Evolutionary conservation across 2,797 vertebrate species (phyloP), one percentile per base, ranked within the genome.

Genomic region (Thaleichthys pacificus): DNA sequence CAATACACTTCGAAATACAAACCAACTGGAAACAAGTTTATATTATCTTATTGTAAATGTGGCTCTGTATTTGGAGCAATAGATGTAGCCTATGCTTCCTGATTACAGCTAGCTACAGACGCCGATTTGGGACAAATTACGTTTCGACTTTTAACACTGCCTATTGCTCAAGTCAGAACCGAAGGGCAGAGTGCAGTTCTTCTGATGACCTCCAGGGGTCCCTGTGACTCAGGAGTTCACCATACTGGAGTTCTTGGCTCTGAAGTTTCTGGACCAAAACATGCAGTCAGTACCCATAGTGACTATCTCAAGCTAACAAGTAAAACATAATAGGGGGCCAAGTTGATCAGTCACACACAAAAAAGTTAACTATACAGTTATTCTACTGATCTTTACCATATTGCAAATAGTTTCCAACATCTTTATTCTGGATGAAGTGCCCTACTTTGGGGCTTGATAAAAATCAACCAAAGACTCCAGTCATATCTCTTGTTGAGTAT

Each of bases 171-270:
- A 47, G 12, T 26, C 19, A 42, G 38, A 19, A 32, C 4, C 22
- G 28, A 24, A 24, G 6, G 57, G 28, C 21, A 26, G 5, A 24
- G 24, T 76, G 65, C 70, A 80, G 61, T 76, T 70, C 49, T 61
- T 21, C 2, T 3, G 1, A 0, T 72, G 62, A 35, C 80, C 91
- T 86, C 72, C 68, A 75, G 86, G 75, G 74, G 89, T 77, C 88
- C 8, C 86, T 89, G 72, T 89, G 64, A 77, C 69, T 69, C 81
- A 76, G 64, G 69, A 71, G 66, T 72, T 21, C 9, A 32, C 51
- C 42, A 12, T 42, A 4, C 19, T 12, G 12, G 63, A 69, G 19
- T 35, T 26, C 38, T 19, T 47, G 42, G n/a, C 26, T 74, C 62
- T 69, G n/a, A 47, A 47, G 66, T 21, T 68, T 77, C 42, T 47